Base-by-base conservation (phyloP, 2,113 vertebrate species). In the Istiophorus platypterus region DNA sequence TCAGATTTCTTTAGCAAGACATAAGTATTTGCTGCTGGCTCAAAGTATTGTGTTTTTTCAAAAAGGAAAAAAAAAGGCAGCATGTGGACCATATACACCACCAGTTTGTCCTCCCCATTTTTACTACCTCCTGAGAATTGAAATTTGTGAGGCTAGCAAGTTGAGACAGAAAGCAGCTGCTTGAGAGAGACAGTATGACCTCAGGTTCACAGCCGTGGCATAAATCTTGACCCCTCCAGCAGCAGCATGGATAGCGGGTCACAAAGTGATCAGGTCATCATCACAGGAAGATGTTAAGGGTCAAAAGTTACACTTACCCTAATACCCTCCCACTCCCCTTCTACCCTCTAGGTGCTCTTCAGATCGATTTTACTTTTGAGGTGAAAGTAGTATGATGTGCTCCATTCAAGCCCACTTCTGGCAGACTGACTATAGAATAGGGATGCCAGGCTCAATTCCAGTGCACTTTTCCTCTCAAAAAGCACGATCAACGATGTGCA, bases 301-400 rank as follows among this genome's bases (percentile, higher is more conserved):
- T 82, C 88, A 92, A 77, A n/a, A 89, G 70, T 61, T 79, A 90
- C 85, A 88, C 76, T 90, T 92, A 89, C 75, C 85, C 82, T 87
- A 69, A 85, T 71, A 86, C 69, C 65, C 82, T 78, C 57, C n/a
- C 45, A 62, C 81, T 56, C 52, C 73, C 31, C 64, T 65, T 58
- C 72, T 29, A 70, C 58, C 58, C 75, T 81, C 51, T 41, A 34
- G 76, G 71, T 80, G 70, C 66, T 84, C 78, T 69, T 80, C 64
- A 80, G 66, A 91, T 90, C 22, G 71, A 89, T 91, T 88, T 83
- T 84, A 88, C 37, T 59, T 90, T 61, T 65, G 72, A 80, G 82
- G 58, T 84, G 56, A 80, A 85, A 89, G 70, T 72, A 41, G 70
- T 62, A 76, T 81, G 68, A 83, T 85, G 73, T 82, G 66, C 34